Evolutionary conservation across 30 jellyfish, hydroid and myxozoan genomes (phyloP), one percentile per base, ranked within the genome.

Genomic region (Clytia hemisphaerica): DNA sequence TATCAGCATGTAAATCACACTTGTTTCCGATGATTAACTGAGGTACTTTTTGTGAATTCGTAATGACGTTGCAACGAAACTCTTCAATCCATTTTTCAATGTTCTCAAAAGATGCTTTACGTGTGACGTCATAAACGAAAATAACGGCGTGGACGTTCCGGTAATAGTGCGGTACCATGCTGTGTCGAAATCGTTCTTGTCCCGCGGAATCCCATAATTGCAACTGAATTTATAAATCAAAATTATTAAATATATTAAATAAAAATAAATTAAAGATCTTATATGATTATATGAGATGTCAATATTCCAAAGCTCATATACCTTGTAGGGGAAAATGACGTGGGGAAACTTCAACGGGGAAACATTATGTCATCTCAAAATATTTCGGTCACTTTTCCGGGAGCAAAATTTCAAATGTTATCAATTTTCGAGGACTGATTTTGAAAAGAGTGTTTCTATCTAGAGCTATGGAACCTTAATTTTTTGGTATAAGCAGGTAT

Each of bases 141-240:
- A 86, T 81, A 5, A 73, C 96, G 2, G 96, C 96, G 74, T 86
- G 94, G 10, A 86, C 92, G 55, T 86, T 86, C 16, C 92, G 88
- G 55, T 86, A 86, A 61, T 86, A 86, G 31, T 86, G 96, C 4
- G 96, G 96, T 3, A 86, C 94, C 81, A 86, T 58, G 65, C 94
- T 78, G 18, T 74, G 76, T 25, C 96, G 70, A 49, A 86, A 86
- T 36, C 96, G 54, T 54, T 86, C 96, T 65, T 86, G 96, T 1
- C 96, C 96, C 3, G 96, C 96, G 1, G 94, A 57, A 47, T 86
- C 96, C 96, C 96, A 86, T 22, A 86, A 64, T 66, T 86, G 96
- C 53, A 86, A 74, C 96, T 86, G 15, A 10, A 61, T 29, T 40
- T 40, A 61, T 9, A 59, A 29, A 30, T 7, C 59, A 61, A 22